These are phyloP conservation scores for Bombus difficillimus DNA, from an alignment of 1,140 invertebrate genomes.

Conservation along the genomic window DNA sequence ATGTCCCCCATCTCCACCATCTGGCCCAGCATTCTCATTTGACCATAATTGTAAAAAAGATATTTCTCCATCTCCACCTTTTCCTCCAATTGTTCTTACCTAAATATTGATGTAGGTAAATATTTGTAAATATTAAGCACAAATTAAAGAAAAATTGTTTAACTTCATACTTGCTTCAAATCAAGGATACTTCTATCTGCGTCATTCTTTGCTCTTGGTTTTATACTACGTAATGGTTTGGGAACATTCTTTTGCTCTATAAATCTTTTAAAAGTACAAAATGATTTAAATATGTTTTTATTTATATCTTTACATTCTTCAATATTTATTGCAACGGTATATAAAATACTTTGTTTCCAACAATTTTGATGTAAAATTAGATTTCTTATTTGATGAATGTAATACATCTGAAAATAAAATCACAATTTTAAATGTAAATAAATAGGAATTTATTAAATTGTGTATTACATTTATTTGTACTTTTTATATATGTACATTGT, in stretches of 20 bases:
- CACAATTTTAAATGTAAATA: slow-evolving; percentile 2
- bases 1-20: slow-evolving; percentile 98
- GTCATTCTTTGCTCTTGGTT: slow-evolving; percentile 81
- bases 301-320: slow-evolving; percentile 23
- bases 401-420: slow-evolving; percentile 71
- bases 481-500: not conserved
- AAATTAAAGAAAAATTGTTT: slow-evolving; percentile 9
- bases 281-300: slow-evolving; percentile 37
- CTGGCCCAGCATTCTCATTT: slow-evolving; percentile 95
- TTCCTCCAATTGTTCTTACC: slow-evolving; percentile 89
- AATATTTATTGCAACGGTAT: not conserved
- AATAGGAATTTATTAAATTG: slow-evolving; percentile 33
- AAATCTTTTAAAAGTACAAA: slow-evolving; percentile 30
- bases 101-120: slow-evolving; percentile 49
- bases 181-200: slow-evolving; percentile 87
- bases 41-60: slow-evolving; percentile 91
- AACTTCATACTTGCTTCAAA: slow-evolving; percentile 82
- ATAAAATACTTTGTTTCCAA: slow-evolving; percentile 41
- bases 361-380: slow-evolving; percentile 26
- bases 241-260: slow-evolving; percentile 26
- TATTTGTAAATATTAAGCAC: slow-evolving; percentile 2
- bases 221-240: slow-evolving; percentile 81
- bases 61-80: slow-evolving; percentile 95
- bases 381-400: slow-evolving; percentile 53
- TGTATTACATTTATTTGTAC: slow-evolving; percentile 17